phyloP scores from a whole-genome alignment of 2,113 vertebrate species.

The Proteles cristata region DNA sequence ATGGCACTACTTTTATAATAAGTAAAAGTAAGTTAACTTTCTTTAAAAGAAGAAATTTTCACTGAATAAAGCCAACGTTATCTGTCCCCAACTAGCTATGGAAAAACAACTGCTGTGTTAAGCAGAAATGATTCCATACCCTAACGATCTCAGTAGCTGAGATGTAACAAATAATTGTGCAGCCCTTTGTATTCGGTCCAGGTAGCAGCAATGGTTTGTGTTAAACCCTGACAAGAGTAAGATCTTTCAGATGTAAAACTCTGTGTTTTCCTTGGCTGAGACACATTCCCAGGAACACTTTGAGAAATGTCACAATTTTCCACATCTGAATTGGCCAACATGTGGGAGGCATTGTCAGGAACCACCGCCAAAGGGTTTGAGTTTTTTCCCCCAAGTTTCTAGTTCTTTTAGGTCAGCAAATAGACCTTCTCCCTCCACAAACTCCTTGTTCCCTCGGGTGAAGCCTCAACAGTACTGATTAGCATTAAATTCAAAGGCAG shows the following conservation, averaged over 20 bases:
- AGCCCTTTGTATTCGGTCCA: conserved; percentile 20
- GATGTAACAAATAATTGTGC: neutral
- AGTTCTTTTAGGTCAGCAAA: conserved; percentile 40
- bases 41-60: conserved; percentile 25
- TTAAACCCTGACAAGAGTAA: conserved; percentile 47
- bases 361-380: conserved; percentile 23
- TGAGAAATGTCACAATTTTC: conserved; percentile 68
- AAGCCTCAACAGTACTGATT: neutral
- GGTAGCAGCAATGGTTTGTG: neutral
- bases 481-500: neutral
- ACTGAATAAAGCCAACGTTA: neutral
- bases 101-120: conserved; percentile 6
- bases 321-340: conserved; percentile 53
- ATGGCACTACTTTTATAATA: neutral
- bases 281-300: conserved; percentile 48
- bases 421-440: neutral
- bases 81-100: neutral
- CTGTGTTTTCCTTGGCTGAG: conserved; percentile 67
- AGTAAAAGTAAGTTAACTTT: neutral
- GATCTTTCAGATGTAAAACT: conserved; percentile 39
- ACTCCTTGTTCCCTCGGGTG: neutral
- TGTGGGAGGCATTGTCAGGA: conserved; percentile 54
- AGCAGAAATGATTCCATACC: neutral
- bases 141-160: neutral
- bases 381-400: conserved; percentile 20